Base-by-base conservation (phyloP, 2,113 vertebrate species). In the Xenus cinereus region DNA sequence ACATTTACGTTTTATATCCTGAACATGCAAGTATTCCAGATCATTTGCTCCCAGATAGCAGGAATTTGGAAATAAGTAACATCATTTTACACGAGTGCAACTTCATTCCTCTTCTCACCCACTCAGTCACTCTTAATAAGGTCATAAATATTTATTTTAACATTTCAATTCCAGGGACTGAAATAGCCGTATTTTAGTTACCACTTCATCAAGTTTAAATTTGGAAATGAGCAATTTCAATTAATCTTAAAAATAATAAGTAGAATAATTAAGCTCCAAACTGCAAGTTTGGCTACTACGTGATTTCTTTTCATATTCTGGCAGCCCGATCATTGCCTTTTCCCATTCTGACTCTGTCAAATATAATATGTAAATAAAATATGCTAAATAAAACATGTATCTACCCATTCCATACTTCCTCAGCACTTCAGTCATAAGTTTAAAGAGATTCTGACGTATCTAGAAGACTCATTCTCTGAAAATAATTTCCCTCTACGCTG, bases 71-170 rank as follows among this genome's bases (percentile, higher is more conserved):
- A 86, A 46, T 45, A 56, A 73, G 24, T 75, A 82, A 62, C 11
- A 30, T 28, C 3, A 1, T 79, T 76, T 89, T 50, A 73, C 2
- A 0, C 2, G 12, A 79, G n/a, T 33, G 33, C 7, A 50, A 19
- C 43, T 66, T 57, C 18, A 59, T 66, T 84, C 73, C 57, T 81
- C 30, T 94, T 92, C 83, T 78, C 54, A 92, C 23, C 32, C 63
- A 80, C 68, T 93, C 66, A 74, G 50, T 95, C 68, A 86, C 81
- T 89, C 57, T 91, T 83, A 87, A 93, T 95, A 73, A 94, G 80
- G 51, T 82, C 48, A 92, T 84, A 92, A 92, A 81, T 95, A 75
- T 89, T 93, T 92, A 95, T 92, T 90, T 78, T 21, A 86, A 51
- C 33, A 35, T 92, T 90, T 81, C 46, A 60, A 56, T 81, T 68